These are phyloP conservation scores for Phocides pigmalion DNA, from an alignment of 1,140 invertebrate genomes.

Conservation along the genomic window DNA sequence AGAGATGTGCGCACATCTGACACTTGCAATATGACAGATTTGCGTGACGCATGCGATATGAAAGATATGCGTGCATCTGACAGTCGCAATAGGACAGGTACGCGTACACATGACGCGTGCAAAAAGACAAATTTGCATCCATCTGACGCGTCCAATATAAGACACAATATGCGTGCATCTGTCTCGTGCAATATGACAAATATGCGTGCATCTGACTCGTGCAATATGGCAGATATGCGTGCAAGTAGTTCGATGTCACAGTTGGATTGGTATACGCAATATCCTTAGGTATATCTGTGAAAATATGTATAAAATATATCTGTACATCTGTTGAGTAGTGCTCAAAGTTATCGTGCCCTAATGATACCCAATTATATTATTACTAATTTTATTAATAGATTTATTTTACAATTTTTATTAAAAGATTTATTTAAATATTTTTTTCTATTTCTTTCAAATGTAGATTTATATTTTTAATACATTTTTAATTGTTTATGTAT, in stretches of 20 bases:
- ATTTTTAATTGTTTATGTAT: too few species aligned
- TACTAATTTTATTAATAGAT: not conserved
- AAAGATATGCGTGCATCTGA: constrained; percentile 1
- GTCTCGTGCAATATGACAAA: constrained; percentile 9
- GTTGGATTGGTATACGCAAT: constrained; percentile 9
- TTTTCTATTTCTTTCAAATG: too few species aligned
- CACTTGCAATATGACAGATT: constrained; percentile 9
- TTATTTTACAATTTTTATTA: not conserved
- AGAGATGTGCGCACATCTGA: not conserved
- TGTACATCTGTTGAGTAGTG: constrained; percentile 9
- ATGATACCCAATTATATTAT: not conserved
- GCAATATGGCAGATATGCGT: constrained; percentile 18
- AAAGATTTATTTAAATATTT: too few species aligned
- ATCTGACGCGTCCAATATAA: constrained; percentile 14
- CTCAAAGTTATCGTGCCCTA: not conserved
- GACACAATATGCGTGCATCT: constrained; percentile 2
- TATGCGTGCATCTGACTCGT: constrained; percentile 8
- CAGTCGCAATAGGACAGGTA: constrained; percentile 2
- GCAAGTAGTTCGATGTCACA: not conserved
- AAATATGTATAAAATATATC: not conserved
- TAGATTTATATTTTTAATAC: too few species aligned
- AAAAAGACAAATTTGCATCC: constrained; percentile 16
- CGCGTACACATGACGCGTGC: constrained; percentile 6
- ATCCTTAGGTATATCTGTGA: not conserved
- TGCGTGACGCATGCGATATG: not conserved